Percentiles rank a stretch among this genome's conserved stretches.
Evolutionary conservation across 2,888 invertebrate species (phyloP).

Genomic region (Drepana falcataria): DNA sequence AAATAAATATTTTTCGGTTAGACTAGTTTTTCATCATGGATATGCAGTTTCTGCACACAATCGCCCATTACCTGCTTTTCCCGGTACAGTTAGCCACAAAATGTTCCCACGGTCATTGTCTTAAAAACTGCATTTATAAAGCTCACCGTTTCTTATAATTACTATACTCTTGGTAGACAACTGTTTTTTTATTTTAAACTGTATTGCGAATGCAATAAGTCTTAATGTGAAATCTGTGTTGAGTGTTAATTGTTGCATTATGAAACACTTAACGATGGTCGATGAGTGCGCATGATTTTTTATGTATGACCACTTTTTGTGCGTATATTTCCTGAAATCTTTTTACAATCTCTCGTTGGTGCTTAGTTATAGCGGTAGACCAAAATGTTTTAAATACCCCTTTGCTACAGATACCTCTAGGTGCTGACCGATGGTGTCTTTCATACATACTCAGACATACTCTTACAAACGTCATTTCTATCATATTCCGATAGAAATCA

Average conservation of each 20-base stretch:
- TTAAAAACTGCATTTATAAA: conserved; percentile 33
- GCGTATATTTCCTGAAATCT: too few relatives aligned
- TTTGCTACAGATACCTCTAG: too few relatives aligned
- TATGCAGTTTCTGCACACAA: conserved; percentile 36
- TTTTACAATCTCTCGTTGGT: too few relatives aligned
- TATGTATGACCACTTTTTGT: conserved; percentile 13
- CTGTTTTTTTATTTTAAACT: conserved; percentile 3
- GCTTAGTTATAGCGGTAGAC: too few relatives aligned
- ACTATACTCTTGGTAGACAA: not conserved
- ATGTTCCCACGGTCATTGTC: conserved; percentile 68
- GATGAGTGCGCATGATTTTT: conserved; percentile 27
- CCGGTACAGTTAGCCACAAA: conserved; percentile 48
- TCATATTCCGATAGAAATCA: too few relatives aligned
- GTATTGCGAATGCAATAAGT: conserved; percentile 1
- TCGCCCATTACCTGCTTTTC: conserved; percentile 47
- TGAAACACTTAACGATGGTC: conserved; percentile 32
- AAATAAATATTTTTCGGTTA: conserved; percentile 10
- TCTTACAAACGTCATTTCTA: too few relatives aligned
- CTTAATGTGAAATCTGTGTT: conserved; percentile 4
- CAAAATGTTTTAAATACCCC: too few relatives aligned
- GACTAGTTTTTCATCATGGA: conserved; percentile 5
- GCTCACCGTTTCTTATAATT: conserved; percentile 22
- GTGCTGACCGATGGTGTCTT: too few relatives aligned
- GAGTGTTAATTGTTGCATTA: conserved; percentile 26
- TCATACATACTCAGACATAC: too few relatives aligned